Evolutionary conservation across 2,888 invertebrate species (phyloP).

Genomic region (Zeuzera pyrina): DNA sequence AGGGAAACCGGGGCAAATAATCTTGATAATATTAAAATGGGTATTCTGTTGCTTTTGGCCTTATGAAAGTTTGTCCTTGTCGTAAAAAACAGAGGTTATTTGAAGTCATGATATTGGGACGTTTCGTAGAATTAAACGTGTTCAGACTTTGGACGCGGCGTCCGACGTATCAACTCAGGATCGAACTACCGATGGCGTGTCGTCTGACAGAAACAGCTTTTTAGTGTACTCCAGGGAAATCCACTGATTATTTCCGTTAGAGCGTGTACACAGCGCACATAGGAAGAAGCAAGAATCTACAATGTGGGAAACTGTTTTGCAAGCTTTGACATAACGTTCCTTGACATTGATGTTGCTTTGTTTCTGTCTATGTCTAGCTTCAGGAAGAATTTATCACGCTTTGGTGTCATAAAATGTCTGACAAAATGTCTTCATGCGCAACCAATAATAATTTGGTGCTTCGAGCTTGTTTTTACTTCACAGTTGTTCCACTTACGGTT

Average conservation of each 20-base stretch:
- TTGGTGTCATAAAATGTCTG: constrained; percentile 42
- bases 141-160: constrained; percentile 19
- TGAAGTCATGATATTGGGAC: constrained; percentile 33
- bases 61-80: constrained; percentile 20
- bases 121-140: constrained; percentile 15
- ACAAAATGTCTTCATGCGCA: constrained; percentile 41
- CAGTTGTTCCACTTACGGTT: constrained; percentile 38
- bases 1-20: constrained; percentile 27
- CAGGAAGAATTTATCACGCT: constrained; percentile 13
- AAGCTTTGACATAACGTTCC: constrained; percentile 19
- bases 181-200: constrained; percentile 43
- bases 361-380: background rate
- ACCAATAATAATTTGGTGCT: constrained; percentile 25
- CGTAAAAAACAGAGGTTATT: constrained; percentile 42
- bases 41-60: constrained; percentile 19
- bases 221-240: constrained; percentile 66
- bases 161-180: constrained; percentile 41
- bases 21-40: constrained; percentile 34
- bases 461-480: constrained; percentile 29
- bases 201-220: constrained; percentile 44
- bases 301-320: constrained; percentile 35
- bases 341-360: constrained; percentile 3
- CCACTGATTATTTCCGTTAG: constrained; percentile 50
- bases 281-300: constrained; percentile 39
- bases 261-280: constrained; percentile 24